These are phyloP conservation scores for Rafetus swinhoei DNA, from an alignment of 2,113 vertebrate species.

Conservation along the genomic window DNA sequence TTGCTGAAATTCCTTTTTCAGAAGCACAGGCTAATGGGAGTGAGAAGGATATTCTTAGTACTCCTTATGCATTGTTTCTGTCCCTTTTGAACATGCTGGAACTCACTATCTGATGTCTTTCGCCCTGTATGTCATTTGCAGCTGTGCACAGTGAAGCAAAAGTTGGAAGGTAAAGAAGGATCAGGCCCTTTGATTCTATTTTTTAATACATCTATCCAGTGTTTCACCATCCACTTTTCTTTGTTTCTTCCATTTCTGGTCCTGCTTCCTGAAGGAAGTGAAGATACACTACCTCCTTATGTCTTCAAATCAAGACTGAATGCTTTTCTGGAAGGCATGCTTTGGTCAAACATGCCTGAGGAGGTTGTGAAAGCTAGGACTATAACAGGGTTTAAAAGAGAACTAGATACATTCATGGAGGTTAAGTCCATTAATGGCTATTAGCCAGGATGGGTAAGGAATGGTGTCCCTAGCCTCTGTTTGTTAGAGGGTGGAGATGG, in stretches of 20 bases:
- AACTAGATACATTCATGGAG: no score
- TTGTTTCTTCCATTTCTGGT: background rate
- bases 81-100: background rate
- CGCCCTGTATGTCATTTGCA: background rate
- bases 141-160: background rate
- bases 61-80: background rate
- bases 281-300: background rate
- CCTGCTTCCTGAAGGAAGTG: background rate
- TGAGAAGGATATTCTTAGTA: background rate
- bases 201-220: background rate
- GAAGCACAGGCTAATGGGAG: background rate
- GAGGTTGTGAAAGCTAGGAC: no score
- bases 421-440: no score
- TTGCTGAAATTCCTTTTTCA: slow-evolving; percentile 11
- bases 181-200: background rate
- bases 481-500: no score
- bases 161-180: background rate
- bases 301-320: background rate
- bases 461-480: no score
- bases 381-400: no score
- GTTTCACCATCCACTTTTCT: background rate
- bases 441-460: no score
- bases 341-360: background rate
- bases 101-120: background rate
- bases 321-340: background rate